Conservation (phyloP, 35 echinoderm and acorn worm genomes). For the Patiria miniata region DNA sequence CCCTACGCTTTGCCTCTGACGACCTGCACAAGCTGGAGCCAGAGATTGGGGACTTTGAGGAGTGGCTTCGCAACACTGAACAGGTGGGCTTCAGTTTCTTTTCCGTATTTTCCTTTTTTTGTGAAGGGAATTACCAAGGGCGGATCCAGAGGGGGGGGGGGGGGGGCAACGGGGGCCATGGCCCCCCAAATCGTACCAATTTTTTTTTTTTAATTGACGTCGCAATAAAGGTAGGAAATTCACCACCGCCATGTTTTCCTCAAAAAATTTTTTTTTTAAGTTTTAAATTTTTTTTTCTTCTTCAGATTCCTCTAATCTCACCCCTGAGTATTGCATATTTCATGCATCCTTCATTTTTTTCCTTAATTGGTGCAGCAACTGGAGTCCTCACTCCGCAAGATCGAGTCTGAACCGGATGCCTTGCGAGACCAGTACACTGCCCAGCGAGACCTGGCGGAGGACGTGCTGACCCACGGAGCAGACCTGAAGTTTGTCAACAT, state of each 20-base stretch:
- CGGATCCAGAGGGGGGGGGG: too few relatives aligned
- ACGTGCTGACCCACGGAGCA: conserved; percentile 83
- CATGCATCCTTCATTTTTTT: neutral
- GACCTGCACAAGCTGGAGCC: conserved; percentile 83
- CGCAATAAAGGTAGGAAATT: too few relatives aligned
- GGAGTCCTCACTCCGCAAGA: conserved; percentile 61
- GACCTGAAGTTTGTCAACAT: conserved; percentile 98
- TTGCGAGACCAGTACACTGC: conserved; percentile 75
- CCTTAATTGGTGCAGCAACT: conserved; percentile 18
- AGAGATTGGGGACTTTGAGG: conserved; percentile 69
- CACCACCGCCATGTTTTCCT: too few relatives aligned
- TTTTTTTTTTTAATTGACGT: too few relatives aligned
- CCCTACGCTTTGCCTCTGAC: conserved; percentile 74
- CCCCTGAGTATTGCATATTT: too few relatives aligned
- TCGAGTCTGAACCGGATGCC: conserved; percentile 70
- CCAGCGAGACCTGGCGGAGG: conserved; percentile 82
- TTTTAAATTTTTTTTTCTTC: too few relatives aligned
- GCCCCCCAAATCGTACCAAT: too few relatives aligned
- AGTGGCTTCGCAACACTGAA: conserved; percentile 78
- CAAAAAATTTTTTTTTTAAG: too few relatives aligned
- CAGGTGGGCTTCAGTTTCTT: neutral
- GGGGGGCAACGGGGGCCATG: too few relatives aligned
- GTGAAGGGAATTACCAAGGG: too few relatives aligned
- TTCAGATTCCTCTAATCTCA: too few relatives aligned
- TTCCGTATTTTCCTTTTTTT: too few relatives aligned